Evolutionary conservation across 2,888 invertebrate species (phyloP), one percentile per base, ranked within the genome.

Genomic region (Aphidoletes aphidimyza): DNA sequence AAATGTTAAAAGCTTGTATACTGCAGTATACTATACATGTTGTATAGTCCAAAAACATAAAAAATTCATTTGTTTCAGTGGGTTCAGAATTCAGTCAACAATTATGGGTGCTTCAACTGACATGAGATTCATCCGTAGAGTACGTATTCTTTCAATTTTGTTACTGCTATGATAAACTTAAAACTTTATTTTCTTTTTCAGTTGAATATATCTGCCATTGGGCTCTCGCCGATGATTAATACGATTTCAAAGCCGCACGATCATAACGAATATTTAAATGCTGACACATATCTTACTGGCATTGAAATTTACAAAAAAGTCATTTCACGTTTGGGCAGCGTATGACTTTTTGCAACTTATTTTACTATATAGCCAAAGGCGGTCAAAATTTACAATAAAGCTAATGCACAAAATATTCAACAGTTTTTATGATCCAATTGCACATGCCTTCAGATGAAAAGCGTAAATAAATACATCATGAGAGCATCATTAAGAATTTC

Each of bases 151-250:
- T 42, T 42, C 42, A n/a, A n/a, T 42, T 42, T 42, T 42, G 14
- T 42, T 42, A 9, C 5, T 22, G 17, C 8, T 26, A 9, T 8
- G 17, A 26, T 59, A 8, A 69, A 69, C 17, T 30, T 3, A 69
- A 6, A 30, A 30, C 22, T 9, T 9, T 11, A 59, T 30, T 69
- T 30, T 5, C 17, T 30, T 69, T 83, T 37, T 37, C 88, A 94
- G 92, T 88, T 92, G 54, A 96, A 96, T 14, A 92, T 95, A 85
- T 95, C 96, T 1, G 96, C 96, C 0, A 91, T 98, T 86, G 96
- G 98, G 26, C 97, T 98, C 90, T 96, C 97, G 0, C 97, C 98
- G 0, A 95, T 98, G 92, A 95, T 95, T 87, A 92, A 94, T 87
- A 97, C 97, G 0, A 94, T 94, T 0, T 93, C 97, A 0, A 91